Evolutionary conservation across 2,888 invertebrate genomes (phyloP).

Genomic region (Drosophila rellima): DNA sequence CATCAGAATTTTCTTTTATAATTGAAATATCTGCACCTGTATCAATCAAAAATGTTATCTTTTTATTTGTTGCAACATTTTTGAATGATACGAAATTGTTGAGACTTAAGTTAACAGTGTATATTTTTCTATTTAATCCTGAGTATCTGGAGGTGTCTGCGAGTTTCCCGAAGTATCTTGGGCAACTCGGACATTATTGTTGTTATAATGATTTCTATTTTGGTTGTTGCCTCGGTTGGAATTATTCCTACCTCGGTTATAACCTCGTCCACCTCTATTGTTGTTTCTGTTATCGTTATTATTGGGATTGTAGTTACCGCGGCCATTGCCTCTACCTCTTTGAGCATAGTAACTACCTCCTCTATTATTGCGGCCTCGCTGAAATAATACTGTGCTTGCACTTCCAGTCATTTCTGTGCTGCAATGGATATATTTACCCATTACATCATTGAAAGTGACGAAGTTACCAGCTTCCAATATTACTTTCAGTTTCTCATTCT

Average conservation of each 20-base stretch:
- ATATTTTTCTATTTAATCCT: background rate
- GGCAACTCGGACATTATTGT: constrained; percentile 16
- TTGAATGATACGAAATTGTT: constrained; percentile 8
- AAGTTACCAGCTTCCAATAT: too few relatives aligned
- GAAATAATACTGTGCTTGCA: too few relatives aligned
- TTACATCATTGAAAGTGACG: too few relatives aligned
- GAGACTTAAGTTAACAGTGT: constrained; percentile 2
- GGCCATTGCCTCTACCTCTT: constrained; percentile 14
- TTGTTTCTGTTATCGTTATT: constrained; percentile 5
- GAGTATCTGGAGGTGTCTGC: constrained; percentile 3
- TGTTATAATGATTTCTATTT: constrained; percentile 13
- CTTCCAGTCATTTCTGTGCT: too few relatives aligned
- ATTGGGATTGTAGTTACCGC: constrained; percentile 12
- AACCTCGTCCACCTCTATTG: constrained; percentile 11
- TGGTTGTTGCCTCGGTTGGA: constrained; percentile 20
- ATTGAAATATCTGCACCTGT: too few relatives aligned
- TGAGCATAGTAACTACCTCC: background rate
- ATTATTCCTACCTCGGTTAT: too few relatives aligned
- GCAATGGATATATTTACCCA: too few relatives aligned
- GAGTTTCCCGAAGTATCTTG: constrained; percentile 5
- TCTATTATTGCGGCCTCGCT: constrained; percentile 2
- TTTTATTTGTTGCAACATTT: constrained; percentile 5
- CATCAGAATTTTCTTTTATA: too few relatives aligned
- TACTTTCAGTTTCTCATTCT: too few relatives aligned
- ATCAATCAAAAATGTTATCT: constrained; percentile 4